Conservation (phyloP, 2,113 vertebrate genomes). For the Salvator merianae region DNA sequence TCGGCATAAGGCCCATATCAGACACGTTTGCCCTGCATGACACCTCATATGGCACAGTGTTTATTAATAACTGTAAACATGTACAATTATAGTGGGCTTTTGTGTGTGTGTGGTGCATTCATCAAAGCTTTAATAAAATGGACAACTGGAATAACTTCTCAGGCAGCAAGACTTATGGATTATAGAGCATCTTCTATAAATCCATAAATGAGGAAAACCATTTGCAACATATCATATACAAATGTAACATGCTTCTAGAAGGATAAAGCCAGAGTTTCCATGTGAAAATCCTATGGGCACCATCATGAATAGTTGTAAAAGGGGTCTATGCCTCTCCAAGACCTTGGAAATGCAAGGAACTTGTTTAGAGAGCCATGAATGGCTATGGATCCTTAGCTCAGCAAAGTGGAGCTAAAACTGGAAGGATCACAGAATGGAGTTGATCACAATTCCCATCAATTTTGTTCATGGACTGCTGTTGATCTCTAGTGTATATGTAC, state of each 20-base stretch:
- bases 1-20: slow-evolving; percentile 16
- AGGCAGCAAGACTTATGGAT: slow-evolving; percentile 26
- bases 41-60: slow-evolving; percentile 14
- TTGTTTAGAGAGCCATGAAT: background rate
- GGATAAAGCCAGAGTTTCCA: background rate
- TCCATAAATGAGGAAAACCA: background rate
- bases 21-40: background rate
- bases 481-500: background rate
- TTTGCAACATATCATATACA: background rate
- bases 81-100: background rate
- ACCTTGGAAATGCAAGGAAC: background rate
- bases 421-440: background rate
- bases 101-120: background rate
- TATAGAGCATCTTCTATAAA: background rate
- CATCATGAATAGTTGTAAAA: background rate
- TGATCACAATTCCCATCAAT: background rate
- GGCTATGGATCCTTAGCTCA: background rate
- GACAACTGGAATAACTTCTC: slow-evolving; percentile 13
- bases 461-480: background rate
- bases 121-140: slow-evolving; percentile 15
- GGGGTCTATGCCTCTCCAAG: background rate
- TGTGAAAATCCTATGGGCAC: background rate
- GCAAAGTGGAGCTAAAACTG: background rate
- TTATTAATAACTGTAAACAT: slow-evolving; percentile 28
- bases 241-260: background rate